Base-by-base conservation (phyloP, 2,797 vertebrate genomes). In the Apogon hyalosoma region DNA sequence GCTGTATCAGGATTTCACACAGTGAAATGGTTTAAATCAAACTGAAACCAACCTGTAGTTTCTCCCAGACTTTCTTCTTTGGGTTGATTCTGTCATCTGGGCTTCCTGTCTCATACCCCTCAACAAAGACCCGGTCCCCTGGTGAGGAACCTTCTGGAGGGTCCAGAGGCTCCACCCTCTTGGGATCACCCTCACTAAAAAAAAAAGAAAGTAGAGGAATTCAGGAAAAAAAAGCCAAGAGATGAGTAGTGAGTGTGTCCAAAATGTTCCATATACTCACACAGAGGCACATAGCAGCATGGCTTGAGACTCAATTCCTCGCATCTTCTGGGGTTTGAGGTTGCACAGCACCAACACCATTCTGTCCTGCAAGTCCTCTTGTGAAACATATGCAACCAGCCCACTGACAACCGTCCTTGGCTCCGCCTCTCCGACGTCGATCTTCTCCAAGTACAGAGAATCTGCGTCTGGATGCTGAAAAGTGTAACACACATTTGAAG, bases 31-130 rank as follows among this genome's bases (percentile, higher is more conserved):
- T 38, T 38, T 3, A 46, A 24, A 19, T 47, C 14, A 1, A 2
- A 14, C 2, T 8, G 16, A 46, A 12, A 21, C 84, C 2, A 69
- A 98, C 98, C 96, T 99, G 98, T 45, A 99, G 77, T 88, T 97
- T 98, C 92, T 99, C 98, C 85, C 98, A 99, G 53, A 99, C 92
- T 58, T 98, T 99, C 77, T 98, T 99, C 92, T 99, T 99, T 13
- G 98, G 97, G 77, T 98, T 99, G 56, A 99, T 94, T 83, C 94
- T 95, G 0, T 96, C 95, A 0, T 98, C 96, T 0, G 97, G 95
- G 33, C 95, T 94, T 18, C 93, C 95, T 0, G 81, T 86, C 83
- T 96, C 95, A 1, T 94, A 96, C n/a, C 98, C 98, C 48, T 98
- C 95, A 10, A 97, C 93, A 7, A 95, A 98, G 54, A 98, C 94